These are phyloP conservation scores for Pionites leucogaster DNA, from an alignment of 2,113 vertebrate genomes.

Conservation along the genomic window DNA sequence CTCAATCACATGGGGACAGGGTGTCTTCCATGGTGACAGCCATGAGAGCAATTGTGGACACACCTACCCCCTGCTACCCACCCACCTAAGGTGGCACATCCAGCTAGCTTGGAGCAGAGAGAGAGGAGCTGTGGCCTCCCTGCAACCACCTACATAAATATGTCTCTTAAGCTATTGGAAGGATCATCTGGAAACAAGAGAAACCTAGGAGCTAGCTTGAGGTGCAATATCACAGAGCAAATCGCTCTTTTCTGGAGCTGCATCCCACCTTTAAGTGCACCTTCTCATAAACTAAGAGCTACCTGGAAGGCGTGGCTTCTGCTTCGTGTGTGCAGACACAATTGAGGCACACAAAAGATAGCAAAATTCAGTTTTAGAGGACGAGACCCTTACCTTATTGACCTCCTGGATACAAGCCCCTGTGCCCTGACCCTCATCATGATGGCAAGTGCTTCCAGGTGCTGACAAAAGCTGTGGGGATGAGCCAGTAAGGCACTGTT, in stretches of 20 bases:
- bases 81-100: background rate
- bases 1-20: background rate
- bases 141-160: background rate
- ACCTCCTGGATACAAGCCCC: background rate
- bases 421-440: slow-evolving; percentile 67
- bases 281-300: background rate
- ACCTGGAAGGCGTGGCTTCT: background rate
- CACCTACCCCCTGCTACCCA: background rate
- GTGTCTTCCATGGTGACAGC: background rate
- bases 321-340: fast-evolving
- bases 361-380: background rate
- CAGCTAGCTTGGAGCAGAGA: background rate
- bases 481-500: slow-evolving; percentile 94
- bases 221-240: background rate
- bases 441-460: slow-evolving; percentile 95
- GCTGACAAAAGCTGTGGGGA: slow-evolving; percentile 95
- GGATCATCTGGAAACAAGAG: background rate
- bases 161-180: background rate
- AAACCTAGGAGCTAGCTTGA: background rate
- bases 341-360: fast-evolving
- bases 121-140: background rate
- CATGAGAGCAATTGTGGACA: background rate
- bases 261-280: background rate
- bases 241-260: background rate
- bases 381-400: slow-evolving; percentile 60